A percentile compares a stretch with the other conserved stretches of the same genome.
Evolutionary conservation across 2,113 vertebrate genomes (phyloP).

Genomic region (Pyrgilauda ruficollis): DNA sequence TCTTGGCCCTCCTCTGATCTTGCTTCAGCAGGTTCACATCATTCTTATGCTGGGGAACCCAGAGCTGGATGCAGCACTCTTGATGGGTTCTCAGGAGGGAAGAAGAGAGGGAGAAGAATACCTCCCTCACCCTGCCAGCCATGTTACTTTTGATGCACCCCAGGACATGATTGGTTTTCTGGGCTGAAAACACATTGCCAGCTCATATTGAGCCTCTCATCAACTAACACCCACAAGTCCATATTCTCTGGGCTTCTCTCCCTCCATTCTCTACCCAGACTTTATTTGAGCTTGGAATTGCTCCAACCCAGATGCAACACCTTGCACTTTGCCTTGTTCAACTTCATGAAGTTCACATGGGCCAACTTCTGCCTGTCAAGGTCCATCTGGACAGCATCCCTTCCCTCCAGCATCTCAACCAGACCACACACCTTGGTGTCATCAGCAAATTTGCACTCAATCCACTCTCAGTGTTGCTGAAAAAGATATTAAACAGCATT

Average conservation of each 20-base stretch:
- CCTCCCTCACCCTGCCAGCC: not conserved
- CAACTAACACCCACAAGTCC: not conserved
- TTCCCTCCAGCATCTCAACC: not conserved
- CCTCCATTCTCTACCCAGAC: not conserved
- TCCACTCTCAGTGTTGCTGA: not conserved
- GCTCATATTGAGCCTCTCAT: not conserved
- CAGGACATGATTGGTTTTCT: not conserved
- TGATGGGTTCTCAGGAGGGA: not conserved
- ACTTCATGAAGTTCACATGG: not conserved
- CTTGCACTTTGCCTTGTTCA: not conserved
- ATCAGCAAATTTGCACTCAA: not conserved
- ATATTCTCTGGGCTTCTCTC: not conserved
- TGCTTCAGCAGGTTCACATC: accelerated
- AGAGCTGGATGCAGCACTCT: not conserved
- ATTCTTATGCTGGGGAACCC: not conserved
- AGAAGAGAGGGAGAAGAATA: not conserved
- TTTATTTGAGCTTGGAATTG: not conserved
- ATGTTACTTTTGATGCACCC: not conserved
- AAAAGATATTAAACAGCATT: not conserved
- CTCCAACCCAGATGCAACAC: not conserved
- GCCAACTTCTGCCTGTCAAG: not conserved
- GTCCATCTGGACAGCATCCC: not conserved
- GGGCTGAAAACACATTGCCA: not conserved
- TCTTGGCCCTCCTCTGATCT: accelerated
- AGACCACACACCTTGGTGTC: not conserved